These are phyloP conservation scores for Eurytemora carolleeae DNA, from an alignment of 1,140 invertebrate species.

Conservation along the genomic window DNA sequence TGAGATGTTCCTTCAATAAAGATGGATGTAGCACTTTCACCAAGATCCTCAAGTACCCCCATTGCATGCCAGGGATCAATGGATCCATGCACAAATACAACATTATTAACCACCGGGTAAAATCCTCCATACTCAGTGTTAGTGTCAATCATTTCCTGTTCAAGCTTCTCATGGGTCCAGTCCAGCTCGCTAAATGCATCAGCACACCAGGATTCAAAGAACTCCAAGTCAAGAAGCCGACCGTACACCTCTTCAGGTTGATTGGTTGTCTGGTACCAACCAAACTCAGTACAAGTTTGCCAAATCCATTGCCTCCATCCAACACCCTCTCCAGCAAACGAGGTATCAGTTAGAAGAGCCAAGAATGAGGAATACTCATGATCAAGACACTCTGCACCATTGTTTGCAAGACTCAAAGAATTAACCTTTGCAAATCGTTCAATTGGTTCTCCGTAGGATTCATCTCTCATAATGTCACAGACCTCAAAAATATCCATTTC, in stretches of 20 bases:
- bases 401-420: neutral
- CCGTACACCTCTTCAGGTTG: neutral
- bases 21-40: neutral
- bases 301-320: neutral
- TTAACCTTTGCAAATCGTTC: neutral
- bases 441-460: neutral
- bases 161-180: neutral
- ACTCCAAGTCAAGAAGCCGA: neutral
- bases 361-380: neutral
- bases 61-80: slow-evolving; percentile 84
- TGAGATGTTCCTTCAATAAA: neutral
- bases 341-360: neutral
- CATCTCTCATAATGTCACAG: neutral
- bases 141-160: neutral
- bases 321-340: neutral
- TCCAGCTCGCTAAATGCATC: neutral
- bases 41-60: slow-evolving; percentile 22
- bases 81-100: slow-evolving; percentile 69
- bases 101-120: slow-evolving; percentile 27
- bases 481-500: neutral
- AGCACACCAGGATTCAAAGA: neutral
- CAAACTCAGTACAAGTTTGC: neutral
- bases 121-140: neutral
- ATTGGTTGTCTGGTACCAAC: neutral
- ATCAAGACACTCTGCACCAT: neutral